These are phyloP conservation scores for Merodon equestris DNA, from an alignment of 2,888 invertebrate genomes.

Conservation along the genomic window DNA sequence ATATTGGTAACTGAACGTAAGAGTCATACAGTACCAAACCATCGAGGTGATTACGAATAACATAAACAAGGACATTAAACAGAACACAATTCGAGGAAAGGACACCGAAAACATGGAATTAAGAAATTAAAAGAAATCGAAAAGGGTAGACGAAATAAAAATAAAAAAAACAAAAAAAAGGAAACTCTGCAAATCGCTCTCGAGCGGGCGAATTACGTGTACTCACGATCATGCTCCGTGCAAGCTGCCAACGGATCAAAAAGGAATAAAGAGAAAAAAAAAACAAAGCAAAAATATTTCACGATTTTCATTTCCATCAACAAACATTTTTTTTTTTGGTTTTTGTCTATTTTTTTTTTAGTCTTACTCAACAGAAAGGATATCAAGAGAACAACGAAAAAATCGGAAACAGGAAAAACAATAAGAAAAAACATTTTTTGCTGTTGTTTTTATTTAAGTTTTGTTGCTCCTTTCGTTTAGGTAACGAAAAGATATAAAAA, in stretches of 20 bases:
- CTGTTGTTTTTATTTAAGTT: slow-evolving; percentile 17
- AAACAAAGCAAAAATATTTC: slow-evolving; percentile 66
- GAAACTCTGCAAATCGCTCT: slow-evolving; percentile 41
- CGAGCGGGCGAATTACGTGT: slow-evolving; percentile 76
- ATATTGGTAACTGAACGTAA: neutral
- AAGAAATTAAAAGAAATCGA: neutral
- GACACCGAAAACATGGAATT: slow-evolving; percentile 8
- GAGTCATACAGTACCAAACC: neutral
- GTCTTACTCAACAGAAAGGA: slow-evolving; percentile 64
- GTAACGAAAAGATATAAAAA: slow-evolving; percentile 2
- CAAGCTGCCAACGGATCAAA: slow-evolving; percentile 83
- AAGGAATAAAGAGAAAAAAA: slow-evolving; percentile 64
- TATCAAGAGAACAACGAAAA: slow-evolving; percentile 35
- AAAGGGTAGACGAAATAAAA: slow-evolving; percentile 21
- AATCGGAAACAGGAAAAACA: slow-evolving; percentile 41
- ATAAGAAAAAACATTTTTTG: slow-evolving; percentile 53
- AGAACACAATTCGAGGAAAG: neutral
- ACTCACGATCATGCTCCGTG: slow-evolving; percentile 96
- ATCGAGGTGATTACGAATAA: slow-evolving; percentile 7
- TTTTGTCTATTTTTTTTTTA: too few species aligned
- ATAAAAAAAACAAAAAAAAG: slow-evolving; percentile 1
- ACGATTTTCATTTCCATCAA: slow-evolving; percentile 61
- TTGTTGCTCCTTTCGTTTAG: slow-evolving; percentile 13
- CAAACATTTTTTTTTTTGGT: slow-evolving; percentile 46
- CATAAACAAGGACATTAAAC: neutral